These are phyloP conservation scores for Latheticus oryzae DNA, from an alignment of 2,888 invertebrate species.

Conservation along the genomic window DNA sequence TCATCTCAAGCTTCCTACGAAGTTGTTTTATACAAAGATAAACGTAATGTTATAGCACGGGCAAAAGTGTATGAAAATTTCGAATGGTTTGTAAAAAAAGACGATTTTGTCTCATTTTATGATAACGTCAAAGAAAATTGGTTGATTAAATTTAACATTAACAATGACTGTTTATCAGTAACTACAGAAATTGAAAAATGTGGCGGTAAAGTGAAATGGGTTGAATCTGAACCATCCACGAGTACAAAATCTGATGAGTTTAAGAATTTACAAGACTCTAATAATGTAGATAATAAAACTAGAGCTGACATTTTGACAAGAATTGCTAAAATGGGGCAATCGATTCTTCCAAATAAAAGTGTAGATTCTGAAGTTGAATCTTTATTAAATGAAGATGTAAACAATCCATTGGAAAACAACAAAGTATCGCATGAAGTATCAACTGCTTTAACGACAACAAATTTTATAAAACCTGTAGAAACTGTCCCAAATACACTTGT, in stretches of 20 bases:
- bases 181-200: conserved; percentile 45
- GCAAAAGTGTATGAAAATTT: conserved; percentile 50
- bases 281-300: conserved; percentile 34
- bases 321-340: conserved; percentile 72
- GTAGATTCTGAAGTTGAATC: conserved; percentile 54
- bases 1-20: conserved; percentile 53
- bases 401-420: conserved; percentile 52
- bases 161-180: conserved; percentile 53
- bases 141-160: conserved; percentile 57
- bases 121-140: conserved; percentile 58
- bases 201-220: conserved; percentile 42
- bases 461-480: conserved; percentile 11
- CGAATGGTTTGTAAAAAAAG: conserved; percentile 50
- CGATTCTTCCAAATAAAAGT: conserved; percentile 62
- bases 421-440: conserved; percentile 5
- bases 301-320: conserved; percentile 67
- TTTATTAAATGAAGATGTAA: conserved; percentile 65
- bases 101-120: conserved; percentile 56
- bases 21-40: conserved; percentile 61
- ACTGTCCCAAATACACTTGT: conserved; percentile 37
- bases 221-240: neutral
- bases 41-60: conserved; percentile 58
- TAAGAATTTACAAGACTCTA: conserved; percentile 14
- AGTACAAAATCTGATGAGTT: conserved; percentile 8
- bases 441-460: conserved; percentile 5